phyloP scores from a whole-genome alignment of 2,888 invertebrate species.

The Eupelmus urozonus region DNA sequence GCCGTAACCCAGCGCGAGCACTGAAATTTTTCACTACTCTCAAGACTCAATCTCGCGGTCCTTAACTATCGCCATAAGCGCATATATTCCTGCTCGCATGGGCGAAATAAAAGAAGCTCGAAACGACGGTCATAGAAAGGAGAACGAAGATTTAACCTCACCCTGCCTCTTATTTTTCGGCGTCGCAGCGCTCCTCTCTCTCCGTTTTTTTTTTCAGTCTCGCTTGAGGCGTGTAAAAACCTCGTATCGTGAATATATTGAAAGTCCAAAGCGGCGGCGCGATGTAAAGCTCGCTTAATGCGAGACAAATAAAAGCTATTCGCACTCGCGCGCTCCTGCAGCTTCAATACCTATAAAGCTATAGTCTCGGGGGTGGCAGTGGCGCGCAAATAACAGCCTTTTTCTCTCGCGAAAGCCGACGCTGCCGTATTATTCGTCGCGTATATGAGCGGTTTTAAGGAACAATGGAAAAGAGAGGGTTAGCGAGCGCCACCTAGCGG shows the following conservation, averaged over 20 bases:
- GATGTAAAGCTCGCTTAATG: conserved; percentile 53
- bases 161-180: no score
- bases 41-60: conserved; percentile 34
- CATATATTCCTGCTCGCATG: no score
- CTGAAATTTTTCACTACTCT: conserved; percentile 14
- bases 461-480: neutral
- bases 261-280: conserved; percentile 36
- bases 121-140: conserved; percentile 40
- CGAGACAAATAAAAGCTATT: conserved; percentile 49
- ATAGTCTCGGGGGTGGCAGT: neutral
- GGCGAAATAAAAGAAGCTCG: conserved; percentile 42
- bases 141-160: conserved; percentile 33
- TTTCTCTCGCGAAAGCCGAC: neutral
- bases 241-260: conserved; percentile 56
- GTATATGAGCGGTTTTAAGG: conserved; percentile 11
- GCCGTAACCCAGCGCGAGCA: neutral
- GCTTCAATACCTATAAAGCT: neutral
- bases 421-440: neutral
- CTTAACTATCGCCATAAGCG: conserved; percentile 21
- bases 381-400: conserved; percentile 10
- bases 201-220: conserved; percentile 5
- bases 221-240: neutral
- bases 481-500: no score
- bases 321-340: neutral
- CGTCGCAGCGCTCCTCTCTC: neutral